These are phyloP conservation scores for Saccostrea echinata DNA, from an alignment of 1,140 invertebrate genomes.

Conservation along the genomic window DNA sequence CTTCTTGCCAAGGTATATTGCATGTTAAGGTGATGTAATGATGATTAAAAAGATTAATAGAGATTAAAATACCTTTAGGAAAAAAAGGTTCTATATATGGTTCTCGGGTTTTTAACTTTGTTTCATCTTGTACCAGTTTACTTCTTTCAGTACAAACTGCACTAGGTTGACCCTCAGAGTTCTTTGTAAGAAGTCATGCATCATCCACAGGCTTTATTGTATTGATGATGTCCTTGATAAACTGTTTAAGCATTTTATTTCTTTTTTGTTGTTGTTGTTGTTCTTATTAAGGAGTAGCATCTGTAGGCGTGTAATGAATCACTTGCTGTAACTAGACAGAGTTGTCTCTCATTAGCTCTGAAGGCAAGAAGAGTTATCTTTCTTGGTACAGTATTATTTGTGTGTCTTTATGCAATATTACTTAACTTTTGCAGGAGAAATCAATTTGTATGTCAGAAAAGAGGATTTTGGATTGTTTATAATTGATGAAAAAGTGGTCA, in stretches of 20 bases:
- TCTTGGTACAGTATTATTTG: neutral
- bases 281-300: conserved; percentile 5
- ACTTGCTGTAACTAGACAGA: neutral
- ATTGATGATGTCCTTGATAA: neutral
- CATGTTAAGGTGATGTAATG: too few relatives aligned
- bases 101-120: neutral
- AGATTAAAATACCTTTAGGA: too few relatives aligned
- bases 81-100: too few relatives aligned
- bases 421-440: neutral
- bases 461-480: neutral
- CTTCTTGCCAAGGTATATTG: too few relatives aligned
- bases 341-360: neutral
- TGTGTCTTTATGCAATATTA: neutral
- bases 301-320: neutral
- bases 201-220: neutral
- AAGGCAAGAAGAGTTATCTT: conserved; percentile 12
- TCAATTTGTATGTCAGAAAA: neutral
- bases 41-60: too few relatives aligned
- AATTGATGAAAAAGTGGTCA: neutral
- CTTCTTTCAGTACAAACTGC: neutral
- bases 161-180: neutral
- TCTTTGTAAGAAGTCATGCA: neutral
- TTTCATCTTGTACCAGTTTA: neutral
- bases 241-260: neutral
- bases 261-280: neutral